phyloP scores from a whole-genome alignment of 2,797 vertebrate genomes.

The Protosalanx chinensis region DNA sequence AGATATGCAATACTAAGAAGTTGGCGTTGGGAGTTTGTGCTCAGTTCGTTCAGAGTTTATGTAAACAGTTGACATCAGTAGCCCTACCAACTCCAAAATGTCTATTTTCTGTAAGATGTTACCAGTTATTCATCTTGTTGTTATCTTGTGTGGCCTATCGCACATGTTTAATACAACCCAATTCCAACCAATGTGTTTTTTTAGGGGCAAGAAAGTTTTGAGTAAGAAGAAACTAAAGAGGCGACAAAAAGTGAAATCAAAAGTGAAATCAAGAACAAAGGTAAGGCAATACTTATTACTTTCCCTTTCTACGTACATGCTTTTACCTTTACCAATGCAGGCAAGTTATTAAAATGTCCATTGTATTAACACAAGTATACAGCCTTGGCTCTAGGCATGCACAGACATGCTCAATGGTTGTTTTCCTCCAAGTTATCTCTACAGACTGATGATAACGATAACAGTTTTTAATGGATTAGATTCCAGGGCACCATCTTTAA shows the following conservation, averaged over 20 bases:
- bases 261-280: slow-evolving; percentile 97
- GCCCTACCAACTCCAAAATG: background rate
- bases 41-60: background rate
- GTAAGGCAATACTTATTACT: slow-evolving; percentile 66
- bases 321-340: background rate
- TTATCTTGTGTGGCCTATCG: too few species aligned
- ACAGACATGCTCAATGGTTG: slow-evolving; percentile 3
- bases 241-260: slow-evolving; percentile 97
- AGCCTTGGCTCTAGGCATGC: slow-evolving; percentile 5
- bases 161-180: too few species aligned
- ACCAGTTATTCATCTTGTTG: too few species aligned
- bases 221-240: slow-evolving; percentile 99
- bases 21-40: too few species aligned
- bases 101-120: too few species aligned
- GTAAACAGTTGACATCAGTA: background rate
- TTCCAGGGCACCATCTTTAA: slow-evolving; percentile 28
- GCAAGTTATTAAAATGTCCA: slow-evolving; percentile 9
- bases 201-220: slow-evolving; percentile 94
- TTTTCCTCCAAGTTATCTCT: slow-evolving; percentile 26
- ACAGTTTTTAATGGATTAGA: slow-evolving; percentile 30
- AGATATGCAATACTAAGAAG: too few species aligned
- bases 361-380: slow-evolving; percentile 2
- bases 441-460: slow-evolving; percentile 20
- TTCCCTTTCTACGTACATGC: background rate
- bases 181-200: slow-evolving; percentile 45